These are phyloP conservation scores for Montipora capricornis DNA, from an alignment of 64 coral and sea anemone genomes.

Conservation along the genomic window DNA sequence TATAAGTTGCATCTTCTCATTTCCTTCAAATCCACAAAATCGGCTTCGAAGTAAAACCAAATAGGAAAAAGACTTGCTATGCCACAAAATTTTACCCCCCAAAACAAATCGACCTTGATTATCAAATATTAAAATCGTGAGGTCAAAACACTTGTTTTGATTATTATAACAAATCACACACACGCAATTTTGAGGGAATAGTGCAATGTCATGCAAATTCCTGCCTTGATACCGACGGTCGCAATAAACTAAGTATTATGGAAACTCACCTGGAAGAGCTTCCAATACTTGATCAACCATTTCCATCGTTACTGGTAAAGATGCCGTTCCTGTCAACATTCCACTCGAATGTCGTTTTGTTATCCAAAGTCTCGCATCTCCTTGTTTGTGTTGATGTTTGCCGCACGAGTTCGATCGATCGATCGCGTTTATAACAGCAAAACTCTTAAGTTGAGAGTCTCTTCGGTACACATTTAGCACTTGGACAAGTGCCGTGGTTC, in stretches of 20 bases:
- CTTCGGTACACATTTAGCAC: constrained; percentile 71
- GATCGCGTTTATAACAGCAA: constrained; percentile 53
- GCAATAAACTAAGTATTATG: background rate
- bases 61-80: too few species aligned
- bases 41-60: too few species aligned
- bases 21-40: too few species aligned
- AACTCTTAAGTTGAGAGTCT: constrained; percentile 3
- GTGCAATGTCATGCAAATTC: background rate
- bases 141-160: too few species aligned
- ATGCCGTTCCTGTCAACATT: constrained; percentile 60
- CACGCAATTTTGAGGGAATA: too few species aligned
- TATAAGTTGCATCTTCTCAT: too few species aligned
- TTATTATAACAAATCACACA: too few species aligned
- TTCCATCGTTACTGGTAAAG: constrained; percentile 51
- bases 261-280: constrained; percentile 54
- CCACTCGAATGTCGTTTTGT: constrained; percentile 78
- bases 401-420: constrained; percentile 74
- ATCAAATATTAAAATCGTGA: too few species aligned
- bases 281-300: constrained; percentile 55
- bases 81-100: too few species aligned
- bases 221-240: background rate
- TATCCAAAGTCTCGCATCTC: constrained; percentile 79
- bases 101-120: too few species aligned
- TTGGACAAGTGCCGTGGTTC: constrained; percentile 53
- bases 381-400: constrained; percentile 56